These are phyloP conservation scores for Coenonympha arcania DNA, from an alignment of 2,888 invertebrate genomes.

Conservation along the genomic window DNA sequence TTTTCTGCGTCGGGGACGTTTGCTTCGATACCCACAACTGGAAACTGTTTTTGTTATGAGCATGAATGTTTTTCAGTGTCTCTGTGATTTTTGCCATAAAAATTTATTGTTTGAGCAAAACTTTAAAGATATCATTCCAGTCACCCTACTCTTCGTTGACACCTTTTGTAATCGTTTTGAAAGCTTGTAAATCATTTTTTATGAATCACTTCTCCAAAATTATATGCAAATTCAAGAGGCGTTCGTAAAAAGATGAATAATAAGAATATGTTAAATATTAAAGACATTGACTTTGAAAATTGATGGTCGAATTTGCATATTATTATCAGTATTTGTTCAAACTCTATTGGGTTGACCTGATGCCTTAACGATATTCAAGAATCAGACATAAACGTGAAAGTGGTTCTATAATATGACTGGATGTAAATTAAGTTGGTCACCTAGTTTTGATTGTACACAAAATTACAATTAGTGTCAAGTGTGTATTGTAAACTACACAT, in stretches of 20 bases:
- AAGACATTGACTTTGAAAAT: conserved; percentile 8
- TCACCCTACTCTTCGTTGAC: not conserved
- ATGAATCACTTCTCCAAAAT: not conserved
- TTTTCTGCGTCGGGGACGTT: no score
- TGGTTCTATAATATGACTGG: not conserved
- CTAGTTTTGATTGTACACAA: not conserved
- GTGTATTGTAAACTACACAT: no score
- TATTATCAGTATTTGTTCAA: not conserved
- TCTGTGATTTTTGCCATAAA: no score
- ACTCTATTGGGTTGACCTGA: not conserved
- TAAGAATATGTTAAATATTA: not conserved
- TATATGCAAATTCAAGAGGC: conserved; percentile 2
- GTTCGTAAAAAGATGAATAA: not conserved
- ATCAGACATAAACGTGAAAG: not conserved
- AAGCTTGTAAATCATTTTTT: conserved; percentile 1
- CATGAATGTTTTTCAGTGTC: no score
- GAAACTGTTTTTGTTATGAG: no score
- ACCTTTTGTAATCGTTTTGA: not conserved
- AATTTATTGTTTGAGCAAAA: no score
- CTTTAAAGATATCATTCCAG: not conserved
- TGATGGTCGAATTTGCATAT: not conserved
- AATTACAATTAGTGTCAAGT: no score
- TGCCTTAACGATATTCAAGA: not conserved
- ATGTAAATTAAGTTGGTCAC: not conserved
- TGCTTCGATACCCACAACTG: no score